Conservation (phyloP, 2,888 invertebrate species). For the Proisotoma minuta region DNA sequence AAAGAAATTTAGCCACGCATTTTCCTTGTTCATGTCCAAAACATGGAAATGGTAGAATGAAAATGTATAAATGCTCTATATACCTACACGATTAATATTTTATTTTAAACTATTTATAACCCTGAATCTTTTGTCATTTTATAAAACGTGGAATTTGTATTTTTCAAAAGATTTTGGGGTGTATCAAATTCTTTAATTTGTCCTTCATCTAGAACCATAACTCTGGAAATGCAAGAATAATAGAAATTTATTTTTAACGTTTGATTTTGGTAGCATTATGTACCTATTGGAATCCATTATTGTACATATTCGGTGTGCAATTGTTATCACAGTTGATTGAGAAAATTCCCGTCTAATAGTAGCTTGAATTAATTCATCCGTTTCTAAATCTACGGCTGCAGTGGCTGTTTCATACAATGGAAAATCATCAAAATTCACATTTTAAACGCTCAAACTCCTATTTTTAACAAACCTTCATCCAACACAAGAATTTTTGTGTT, state of each 20-base stretch:
- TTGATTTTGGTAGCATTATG: not conserved
- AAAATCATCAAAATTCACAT: too few species aligned
- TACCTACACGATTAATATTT: not conserved
- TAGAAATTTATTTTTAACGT: too few species aligned
- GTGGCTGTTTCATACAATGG: too few species aligned
- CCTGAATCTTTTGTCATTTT: slow-evolving; percentile 14
- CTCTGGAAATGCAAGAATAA: not conserved
- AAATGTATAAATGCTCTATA: not conserved
- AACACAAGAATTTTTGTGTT: slow-evolving; percentile 50
- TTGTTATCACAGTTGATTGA: slow-evolving; percentile 82
- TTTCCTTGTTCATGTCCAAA: too few species aligned
- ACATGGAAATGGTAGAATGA: too few species aligned
- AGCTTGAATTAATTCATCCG: slow-evolving; percentile 79
- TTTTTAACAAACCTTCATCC: slow-evolving; percentile 57
- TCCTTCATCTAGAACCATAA: slow-evolving; percentile 10
- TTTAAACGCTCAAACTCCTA: too few species aligned
- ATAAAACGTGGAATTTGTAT: slow-evolving; percentile 3
- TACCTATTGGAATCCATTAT: slow-evolving; percentile 79
- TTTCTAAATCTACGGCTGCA: slow-evolving; percentile 76
- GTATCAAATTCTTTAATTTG: not conserved
- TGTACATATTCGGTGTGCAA: slow-evolving; percentile 88
- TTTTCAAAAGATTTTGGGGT: slow-evolving; percentile 2
- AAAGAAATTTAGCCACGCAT: not conserved
- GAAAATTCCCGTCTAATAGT: slow-evolving; percentile 75
- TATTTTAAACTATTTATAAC: slow-evolving; percentile 16